Evolutionary conservation across 1,140 invertebrate genomes (phyloP).

Genomic region (Macrobrachium nipponense): DNA sequence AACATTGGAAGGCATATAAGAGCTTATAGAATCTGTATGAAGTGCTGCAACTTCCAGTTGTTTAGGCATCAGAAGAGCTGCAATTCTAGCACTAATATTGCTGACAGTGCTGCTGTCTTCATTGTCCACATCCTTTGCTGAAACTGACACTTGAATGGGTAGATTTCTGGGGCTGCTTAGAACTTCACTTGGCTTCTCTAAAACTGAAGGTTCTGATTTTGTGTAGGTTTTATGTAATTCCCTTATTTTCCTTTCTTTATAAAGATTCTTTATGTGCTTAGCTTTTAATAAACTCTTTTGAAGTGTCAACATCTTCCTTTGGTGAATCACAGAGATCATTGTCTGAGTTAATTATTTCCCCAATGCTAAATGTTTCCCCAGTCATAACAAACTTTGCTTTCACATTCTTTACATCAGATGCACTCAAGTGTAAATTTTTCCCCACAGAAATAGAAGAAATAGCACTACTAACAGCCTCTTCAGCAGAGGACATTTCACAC

Average conservation of each 20-base stretch:
- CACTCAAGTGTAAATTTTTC: neutral
- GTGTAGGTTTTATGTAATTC: too few relatives aligned
- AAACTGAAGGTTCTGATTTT: too few relatives aligned
- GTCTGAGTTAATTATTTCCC: neutral
- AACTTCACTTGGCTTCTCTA: too few relatives aligned
- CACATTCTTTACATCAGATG: neutral
- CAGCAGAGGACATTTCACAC: neutral
- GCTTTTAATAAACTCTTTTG: too few relatives aligned
- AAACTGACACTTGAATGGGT: too few relatives aligned
- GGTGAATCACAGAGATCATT: neutral
- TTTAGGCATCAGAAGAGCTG: slow-evolving; percentile 38
- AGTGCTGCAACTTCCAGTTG: neutral
- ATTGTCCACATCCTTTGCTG: neutral
- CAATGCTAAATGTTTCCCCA: neutral
- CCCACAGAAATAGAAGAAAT: neutral
- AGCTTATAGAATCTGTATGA: slow-evolving; percentile 51
- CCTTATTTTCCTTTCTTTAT: too few relatives aligned
- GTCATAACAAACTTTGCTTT: neutral
- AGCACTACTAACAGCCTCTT: neutral
- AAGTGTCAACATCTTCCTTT: too few relatives aligned
- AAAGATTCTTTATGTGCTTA: too few relatives aligned
- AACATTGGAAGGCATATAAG: slow-evolving; percentile 38
- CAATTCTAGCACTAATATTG: slow-evolving; percentile 47
- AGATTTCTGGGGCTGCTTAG: too few relatives aligned
- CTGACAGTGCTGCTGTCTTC: slow-evolving; percentile 31